Evolutionary conservation across 2,888 invertebrate genomes (phyloP).

Genomic region (Yponomeuta malinellus): DNA sequence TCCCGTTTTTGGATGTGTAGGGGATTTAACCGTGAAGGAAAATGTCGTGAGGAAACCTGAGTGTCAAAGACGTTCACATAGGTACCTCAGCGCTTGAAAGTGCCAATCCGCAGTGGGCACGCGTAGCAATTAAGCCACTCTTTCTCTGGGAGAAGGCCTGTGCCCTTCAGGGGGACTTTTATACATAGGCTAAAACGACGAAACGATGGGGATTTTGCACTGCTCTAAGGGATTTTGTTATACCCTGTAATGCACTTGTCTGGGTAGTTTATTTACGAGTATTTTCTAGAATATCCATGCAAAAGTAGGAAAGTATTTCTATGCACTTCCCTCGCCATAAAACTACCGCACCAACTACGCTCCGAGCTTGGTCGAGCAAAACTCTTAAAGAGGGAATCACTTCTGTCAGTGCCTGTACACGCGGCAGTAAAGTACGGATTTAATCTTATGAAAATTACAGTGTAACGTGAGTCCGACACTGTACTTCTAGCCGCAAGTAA

Average conservation of each 20-base stretch:
- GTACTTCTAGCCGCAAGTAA: not conserved
- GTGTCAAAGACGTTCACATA: too few species aligned
- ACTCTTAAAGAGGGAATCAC: not conserved
- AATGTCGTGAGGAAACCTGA: too few species aligned
- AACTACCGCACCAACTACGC: not conserved
- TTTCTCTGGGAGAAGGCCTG: too few species aligned
- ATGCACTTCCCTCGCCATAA: not conserved
- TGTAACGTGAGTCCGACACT: not conserved
- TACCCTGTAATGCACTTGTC: not conserved
- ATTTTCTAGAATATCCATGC: not conserved
- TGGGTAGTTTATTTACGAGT: not conserved
- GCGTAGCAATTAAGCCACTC: too few species aligned
- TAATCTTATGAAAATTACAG: slow-evolving; percentile 7
- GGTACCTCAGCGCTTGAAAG: too few species aligned
- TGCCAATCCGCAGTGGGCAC: too few species aligned
- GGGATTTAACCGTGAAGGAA: too few species aligned
- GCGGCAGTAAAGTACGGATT: slow-evolving; percentile 10
- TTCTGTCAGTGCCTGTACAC: not conserved
- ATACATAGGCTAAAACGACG: too few species aligned
- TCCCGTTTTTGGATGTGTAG: too few species aligned
- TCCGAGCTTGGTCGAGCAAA: not conserved
- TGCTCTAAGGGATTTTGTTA: too few species aligned
- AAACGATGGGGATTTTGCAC: too few species aligned
- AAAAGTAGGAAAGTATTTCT: not conserved
- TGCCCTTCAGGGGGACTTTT: too few species aligned